These are phyloP conservation scores for Climacteris rufus DNA, from an alignment of 2,113 vertebrate species.

Conservation along the genomic window DNA sequence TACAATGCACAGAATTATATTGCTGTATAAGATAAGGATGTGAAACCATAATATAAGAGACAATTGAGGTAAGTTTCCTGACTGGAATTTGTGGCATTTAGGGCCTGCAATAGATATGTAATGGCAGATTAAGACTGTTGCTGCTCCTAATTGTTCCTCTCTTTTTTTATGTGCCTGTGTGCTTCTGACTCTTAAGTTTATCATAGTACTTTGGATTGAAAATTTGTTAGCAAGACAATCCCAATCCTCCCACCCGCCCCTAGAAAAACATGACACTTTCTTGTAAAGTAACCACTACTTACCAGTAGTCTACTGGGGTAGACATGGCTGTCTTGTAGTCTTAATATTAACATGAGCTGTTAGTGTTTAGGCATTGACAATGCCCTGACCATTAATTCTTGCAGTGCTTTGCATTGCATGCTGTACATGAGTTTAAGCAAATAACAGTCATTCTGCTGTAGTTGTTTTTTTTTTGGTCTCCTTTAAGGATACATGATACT, in stretches of 20 bases:
- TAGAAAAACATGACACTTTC: neutral
- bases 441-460: neutral
- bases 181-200: neutral
- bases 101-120: rapidly evolving
- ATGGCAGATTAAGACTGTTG: neutral
- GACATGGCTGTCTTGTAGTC: neutral
- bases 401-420: neutral
- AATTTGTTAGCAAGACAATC: neutral
- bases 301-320: neutral
- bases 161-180: neutral
- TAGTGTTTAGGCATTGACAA: neutral
- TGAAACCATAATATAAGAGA: neutral
- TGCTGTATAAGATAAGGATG: neutral
- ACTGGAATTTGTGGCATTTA: neutral
- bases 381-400: neutral
- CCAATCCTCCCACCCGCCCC: neutral
- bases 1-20: neutral
- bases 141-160: neutral
- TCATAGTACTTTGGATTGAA: neutral
- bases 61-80: neutral
- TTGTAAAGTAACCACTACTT: no score
- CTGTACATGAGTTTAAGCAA: neutral
- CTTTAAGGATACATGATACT: neutral
- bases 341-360: neutral
- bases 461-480: neutral